Evolutionary conservation across 2,888 invertebrate genomes (phyloP).

Genomic region (Diabrotica balteata): DNA sequence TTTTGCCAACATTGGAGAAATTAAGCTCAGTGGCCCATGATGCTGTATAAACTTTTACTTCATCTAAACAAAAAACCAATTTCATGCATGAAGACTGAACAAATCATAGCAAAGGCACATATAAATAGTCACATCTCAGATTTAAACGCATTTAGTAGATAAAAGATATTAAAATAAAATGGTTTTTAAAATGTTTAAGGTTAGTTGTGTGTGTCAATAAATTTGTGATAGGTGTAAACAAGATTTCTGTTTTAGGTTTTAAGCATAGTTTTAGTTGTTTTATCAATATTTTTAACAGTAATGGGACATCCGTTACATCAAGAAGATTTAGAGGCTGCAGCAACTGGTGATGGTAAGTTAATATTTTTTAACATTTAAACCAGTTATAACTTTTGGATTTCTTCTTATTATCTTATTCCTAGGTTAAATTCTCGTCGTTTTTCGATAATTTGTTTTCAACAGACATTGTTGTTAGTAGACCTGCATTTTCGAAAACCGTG

Average conservation of each 20-base stretch:
- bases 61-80: constrained; percentile 8
- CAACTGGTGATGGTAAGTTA: constrained; percentile 44
- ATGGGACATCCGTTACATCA: constrained; percentile 28
- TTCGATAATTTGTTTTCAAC: too few species aligned
- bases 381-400: not conserved
- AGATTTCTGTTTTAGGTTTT: constrained; percentile 14
- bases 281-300: constrained; percentile 3
- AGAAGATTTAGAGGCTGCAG: constrained; percentile 44
- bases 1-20: constrained; percentile 1
- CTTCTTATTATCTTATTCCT: too few species aligned
- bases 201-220: not conserved
- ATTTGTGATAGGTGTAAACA: not conserved
- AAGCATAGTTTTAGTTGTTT: constrained; percentile 2
- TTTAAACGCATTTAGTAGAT: not conserved
- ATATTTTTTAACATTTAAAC: not conserved
- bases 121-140: constrained; percentile 12
- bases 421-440: too few species aligned
- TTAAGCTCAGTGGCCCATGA: constrained; percentile 14
- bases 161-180: constrained; percentile 1
- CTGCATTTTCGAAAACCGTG: too few species aligned
- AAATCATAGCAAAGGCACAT: not conserved
- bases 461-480: too few species aligned
- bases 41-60: constrained; percentile 12
- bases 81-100: constrained; percentile 18
- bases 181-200: constrained; percentile 2